phyloP scores from a whole-genome alignment of 1,140 invertebrate genomes.

The Idris sp. region DNA sequence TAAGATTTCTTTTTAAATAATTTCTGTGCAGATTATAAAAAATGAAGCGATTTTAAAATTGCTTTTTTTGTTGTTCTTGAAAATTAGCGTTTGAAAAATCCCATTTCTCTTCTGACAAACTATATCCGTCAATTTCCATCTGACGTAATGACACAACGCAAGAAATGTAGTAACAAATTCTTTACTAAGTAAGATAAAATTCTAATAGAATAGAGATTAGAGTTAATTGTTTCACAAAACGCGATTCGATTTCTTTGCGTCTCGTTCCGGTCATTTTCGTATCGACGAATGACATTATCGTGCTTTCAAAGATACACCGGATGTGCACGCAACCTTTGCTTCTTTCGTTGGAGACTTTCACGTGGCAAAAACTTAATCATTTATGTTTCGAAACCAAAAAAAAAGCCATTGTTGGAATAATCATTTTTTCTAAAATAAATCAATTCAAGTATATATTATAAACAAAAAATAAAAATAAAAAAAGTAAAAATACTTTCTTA shows the following conservation, averaged over 20 bases:
- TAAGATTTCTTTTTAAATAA: too few relatives aligned
- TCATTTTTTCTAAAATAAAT: too few relatives aligned
- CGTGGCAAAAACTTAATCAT: slow-evolving; percentile 66
- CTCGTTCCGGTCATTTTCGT: slow-evolving; percentile 54
- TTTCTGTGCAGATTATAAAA: too few relatives aligned
- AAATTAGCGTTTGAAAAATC: too few relatives aligned
- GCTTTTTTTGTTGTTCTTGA: too few relatives aligned
- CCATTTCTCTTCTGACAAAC: too few relatives aligned
- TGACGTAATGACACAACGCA: slow-evolving; percentile 2
- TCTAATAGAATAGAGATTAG: slow-evolving; percentile 17
- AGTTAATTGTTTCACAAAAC: slow-evolving; percentile 43
- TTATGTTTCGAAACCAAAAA: slow-evolving; percentile 33
- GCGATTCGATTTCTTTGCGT: slow-evolving; percentile 47
- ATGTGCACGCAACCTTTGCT: slow-evolving; percentile 62
- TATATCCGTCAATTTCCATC: too few relatives aligned
- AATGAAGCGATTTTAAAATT: too few relatives aligned
- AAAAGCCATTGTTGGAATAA: too few relatives aligned
- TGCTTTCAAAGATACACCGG: slow-evolving; percentile 65
- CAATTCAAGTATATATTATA: too few relatives aligned
- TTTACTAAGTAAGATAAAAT: slow-evolving; percentile 5
- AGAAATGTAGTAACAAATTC: slow-evolving; percentile 15
- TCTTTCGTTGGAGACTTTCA: slow-evolving; percentile 67
- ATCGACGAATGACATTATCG: slow-evolving; percentile 63
- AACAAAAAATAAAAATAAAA: too few relatives aligned
- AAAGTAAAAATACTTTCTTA: too few relatives aligned